These are phyloP conservation scores for Pelobates fuscus DNA, from an alignment of 2,113 vertebrate species.

Conservation along the genomic window DNA sequence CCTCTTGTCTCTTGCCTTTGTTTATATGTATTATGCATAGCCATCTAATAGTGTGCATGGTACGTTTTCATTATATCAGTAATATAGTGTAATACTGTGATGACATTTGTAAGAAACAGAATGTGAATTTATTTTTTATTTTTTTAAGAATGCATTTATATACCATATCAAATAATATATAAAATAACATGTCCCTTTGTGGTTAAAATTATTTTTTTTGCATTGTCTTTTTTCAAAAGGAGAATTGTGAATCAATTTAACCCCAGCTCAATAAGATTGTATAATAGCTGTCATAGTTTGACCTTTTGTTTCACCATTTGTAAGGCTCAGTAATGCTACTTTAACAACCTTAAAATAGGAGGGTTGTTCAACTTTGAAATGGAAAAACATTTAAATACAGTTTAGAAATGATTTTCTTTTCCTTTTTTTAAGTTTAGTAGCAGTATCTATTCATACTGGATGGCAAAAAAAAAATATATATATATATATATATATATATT, in stretches of 20 bases:
- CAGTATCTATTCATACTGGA: conserved; percentile 21
- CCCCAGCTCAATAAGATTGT: neutral
- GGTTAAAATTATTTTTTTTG: too few species aligned
- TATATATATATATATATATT: too few species aligned
- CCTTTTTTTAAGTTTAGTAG: neutral
- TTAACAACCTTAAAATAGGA: neutral
- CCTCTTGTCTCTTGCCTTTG: too few species aligned
- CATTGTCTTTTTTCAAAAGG: neutral
- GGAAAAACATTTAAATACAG: neutral
- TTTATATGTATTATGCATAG: too few species aligned
- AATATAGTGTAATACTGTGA: too few species aligned
- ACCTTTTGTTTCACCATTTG: neutral
- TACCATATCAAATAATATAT: too few species aligned
- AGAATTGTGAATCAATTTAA: neutral
- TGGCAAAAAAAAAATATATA: conserved; percentile 9
- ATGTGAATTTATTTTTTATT: too few species aligned
- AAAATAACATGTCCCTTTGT: too few species aligned
- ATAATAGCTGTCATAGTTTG: neutral
- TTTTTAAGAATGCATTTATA: too few species aligned
- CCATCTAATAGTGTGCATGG: too few species aligned
- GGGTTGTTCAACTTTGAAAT: conserved; percentile 20
- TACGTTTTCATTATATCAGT: too few species aligned
- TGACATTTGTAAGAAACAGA: too few species aligned
- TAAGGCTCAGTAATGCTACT: conserved; percentile 2
- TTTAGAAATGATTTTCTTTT: conserved; percentile 16